These are phyloP conservation scores for Siniperca knerii DNA, from an alignment of 2,113 vertebrate genomes.

Conservation along the genomic window DNA sequence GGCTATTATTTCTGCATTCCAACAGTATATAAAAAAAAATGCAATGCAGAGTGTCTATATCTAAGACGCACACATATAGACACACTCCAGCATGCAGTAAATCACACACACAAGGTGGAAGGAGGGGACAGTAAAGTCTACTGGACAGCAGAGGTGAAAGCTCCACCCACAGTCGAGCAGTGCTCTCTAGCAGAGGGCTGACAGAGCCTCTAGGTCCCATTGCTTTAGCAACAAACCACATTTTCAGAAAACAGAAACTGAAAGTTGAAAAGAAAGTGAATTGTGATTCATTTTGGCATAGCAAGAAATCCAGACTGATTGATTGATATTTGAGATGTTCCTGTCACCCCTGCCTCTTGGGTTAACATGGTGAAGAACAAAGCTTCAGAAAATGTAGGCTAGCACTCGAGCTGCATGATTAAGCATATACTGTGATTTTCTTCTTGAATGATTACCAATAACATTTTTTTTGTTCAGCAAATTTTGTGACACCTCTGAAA, in stretches of 20 bases:
- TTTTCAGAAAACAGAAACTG: slow-evolving; percentile 5
- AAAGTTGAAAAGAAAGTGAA: slow-evolving; percentile 1
- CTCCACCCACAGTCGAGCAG: slow-evolving; percentile 50
- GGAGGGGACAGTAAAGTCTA: slow-evolving; percentile 42
- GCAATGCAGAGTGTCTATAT: slow-evolving; percentile 24
- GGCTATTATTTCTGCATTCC: slow-evolving; percentile 45
- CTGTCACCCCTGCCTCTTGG: not conserved
- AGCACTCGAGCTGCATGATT: slow-evolving; percentile 19
- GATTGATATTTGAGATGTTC: not conserved
- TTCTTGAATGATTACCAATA: not conserved
- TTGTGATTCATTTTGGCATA: not conserved
- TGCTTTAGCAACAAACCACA: not conserved
- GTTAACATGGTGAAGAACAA: not conserved
- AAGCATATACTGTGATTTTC: not conserved
- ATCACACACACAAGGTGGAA: slow-evolving; percentile 49
- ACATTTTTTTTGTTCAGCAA: not conserved
- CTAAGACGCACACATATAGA: not conserved
- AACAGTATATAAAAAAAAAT: slow-evolving; percentile 11
- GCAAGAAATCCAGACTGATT: not conserved
- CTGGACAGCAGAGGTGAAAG: slow-evolving; percentile 40
- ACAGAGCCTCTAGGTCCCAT: slow-evolving; percentile 23
- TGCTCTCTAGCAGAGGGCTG: slow-evolving; percentile 46
- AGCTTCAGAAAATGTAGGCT: not conserved
- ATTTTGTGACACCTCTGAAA: not conserved
- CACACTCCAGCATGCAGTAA: slow-evolving; percentile 59